Evolutionary conservation across 2,113 vertebrate genomes (phyloP).

Genomic region (Petromus typicus): DNA sequence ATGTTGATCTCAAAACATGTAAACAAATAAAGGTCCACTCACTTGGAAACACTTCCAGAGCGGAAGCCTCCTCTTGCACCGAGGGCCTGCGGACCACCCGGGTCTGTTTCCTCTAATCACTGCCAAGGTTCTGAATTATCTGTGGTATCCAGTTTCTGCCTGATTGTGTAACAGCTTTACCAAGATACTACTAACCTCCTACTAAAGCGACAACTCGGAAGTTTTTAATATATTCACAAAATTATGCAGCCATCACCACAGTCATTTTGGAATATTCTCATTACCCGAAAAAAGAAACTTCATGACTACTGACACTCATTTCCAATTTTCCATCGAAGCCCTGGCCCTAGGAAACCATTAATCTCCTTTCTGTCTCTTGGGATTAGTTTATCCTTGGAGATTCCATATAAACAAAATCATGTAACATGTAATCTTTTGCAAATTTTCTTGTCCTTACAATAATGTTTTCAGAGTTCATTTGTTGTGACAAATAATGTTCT

Average conservation of each 20-base stretch:
- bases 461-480: not conserved
- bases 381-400: not conserved
- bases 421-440: not conserved
- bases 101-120: not conserved
- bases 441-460: not conserved
- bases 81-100: not conserved
- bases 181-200: not conserved
- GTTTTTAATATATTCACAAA: not conserved
- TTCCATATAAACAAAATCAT: not conserved
- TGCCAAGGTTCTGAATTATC: not conserved
- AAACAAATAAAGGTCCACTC: not conserved
- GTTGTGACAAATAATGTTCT: not conserved
- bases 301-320: too few relatives aligned
- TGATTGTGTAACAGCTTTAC: not conserved
- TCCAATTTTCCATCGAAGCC: not conserved
- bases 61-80: not conserved
- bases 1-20: not conserved
- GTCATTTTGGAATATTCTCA: not conserved
- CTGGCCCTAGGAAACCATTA: not conserved
- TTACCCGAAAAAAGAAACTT: not conserved
- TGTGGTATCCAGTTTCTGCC: not conserved
- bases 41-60: conserved; percentile 1
- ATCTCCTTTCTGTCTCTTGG: not conserved
- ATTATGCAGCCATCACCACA: not conserved
- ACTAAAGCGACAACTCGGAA: not conserved